Percentiles rank a stretch among this genome's conserved stretches.
phyloP scores from a whole-genome alignment of 2,113 vertebrate species.

The Sigmodon hispidus region DNA sequence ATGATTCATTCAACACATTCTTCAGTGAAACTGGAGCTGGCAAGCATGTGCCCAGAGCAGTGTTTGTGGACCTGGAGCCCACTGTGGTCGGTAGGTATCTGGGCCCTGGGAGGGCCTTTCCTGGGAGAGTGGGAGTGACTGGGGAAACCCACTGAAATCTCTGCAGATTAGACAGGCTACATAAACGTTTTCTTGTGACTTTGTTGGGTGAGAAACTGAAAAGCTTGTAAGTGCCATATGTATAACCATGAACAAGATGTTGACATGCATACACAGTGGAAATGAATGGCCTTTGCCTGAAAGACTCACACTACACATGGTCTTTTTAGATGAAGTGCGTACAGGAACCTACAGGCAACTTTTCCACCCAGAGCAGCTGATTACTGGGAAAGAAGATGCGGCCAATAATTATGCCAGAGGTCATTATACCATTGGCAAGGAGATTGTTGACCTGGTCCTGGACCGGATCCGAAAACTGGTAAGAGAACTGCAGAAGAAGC shows the following conservation, averaged over 20 bases:
- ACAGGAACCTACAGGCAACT: background rate
- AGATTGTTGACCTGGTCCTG: background rate
- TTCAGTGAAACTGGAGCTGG: background rate
- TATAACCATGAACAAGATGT: background rate
- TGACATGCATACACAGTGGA: background rate
- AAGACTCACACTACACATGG: background rate
- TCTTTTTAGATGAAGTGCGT: background rate
- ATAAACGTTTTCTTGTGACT: background rate
- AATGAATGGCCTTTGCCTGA: background rate
- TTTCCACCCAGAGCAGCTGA: conserved; percentile 27
- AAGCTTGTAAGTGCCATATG: background rate
- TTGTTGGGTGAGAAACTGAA: background rate
- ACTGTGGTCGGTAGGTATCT: background rate
- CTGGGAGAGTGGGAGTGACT: too few relatives aligned
- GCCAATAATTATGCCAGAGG: conserved; percentile 24
- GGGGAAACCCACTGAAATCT: background rate
- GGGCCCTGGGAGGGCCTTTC: background rate
- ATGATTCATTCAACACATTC: background rate
- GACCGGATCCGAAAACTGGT: conserved; percentile 20
- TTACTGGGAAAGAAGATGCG: background rate
- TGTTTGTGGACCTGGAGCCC: conserved; percentile 28
- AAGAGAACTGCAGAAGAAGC: background rate
- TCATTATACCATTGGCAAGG: conserved; percentile 20
- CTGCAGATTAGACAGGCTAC: background rate
- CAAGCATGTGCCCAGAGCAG: conserved; percentile 13